phyloP scores from a whole-genome alignment of 2,888 invertebrate species.

The Stramonita haemastoma region DNA sequence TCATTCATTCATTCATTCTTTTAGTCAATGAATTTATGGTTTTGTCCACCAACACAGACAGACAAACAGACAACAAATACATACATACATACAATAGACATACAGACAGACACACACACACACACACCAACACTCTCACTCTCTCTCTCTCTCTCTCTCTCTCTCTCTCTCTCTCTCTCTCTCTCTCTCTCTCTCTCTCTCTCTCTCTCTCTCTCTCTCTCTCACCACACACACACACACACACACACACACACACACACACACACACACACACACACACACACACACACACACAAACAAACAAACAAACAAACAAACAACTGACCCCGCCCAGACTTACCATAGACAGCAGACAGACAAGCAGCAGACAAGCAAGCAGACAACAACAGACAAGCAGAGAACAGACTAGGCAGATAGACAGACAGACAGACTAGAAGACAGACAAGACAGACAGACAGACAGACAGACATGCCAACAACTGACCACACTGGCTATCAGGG shows the following conservation, averaged over 20 bases:
- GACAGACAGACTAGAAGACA: not conserved
- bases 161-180: too few relatives aligned
- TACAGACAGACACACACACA: too few relatives aligned
- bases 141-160: too few relatives aligned
- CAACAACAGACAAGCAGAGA: not conserved
- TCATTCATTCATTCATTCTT: not conserved
- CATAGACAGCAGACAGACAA: not conserved
- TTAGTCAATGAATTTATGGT: not conserved
- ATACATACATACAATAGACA: too few relatives aligned
- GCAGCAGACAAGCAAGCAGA: not conserved
- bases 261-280: constrained; percentile 8
- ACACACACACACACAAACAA: constrained; percentile 25
- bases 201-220: too few relatives aligned
- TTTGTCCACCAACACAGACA: too few relatives aligned
- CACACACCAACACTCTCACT: too few relatives aligned
- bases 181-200: too few relatives aligned
- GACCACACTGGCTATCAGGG: constrained; percentile 74
- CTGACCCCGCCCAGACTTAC: not conserved
- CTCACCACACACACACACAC: not conserved
- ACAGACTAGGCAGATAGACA: not conserved
- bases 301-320: not conserved
- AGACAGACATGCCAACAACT: not conserved
- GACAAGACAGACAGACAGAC: not conserved
- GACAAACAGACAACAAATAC: too few relatives aligned
- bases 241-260: constrained; percentile 23